Conservation (phyloP, 2,888 invertebrate species). For the Bhutanitis thaidina region DNA sequence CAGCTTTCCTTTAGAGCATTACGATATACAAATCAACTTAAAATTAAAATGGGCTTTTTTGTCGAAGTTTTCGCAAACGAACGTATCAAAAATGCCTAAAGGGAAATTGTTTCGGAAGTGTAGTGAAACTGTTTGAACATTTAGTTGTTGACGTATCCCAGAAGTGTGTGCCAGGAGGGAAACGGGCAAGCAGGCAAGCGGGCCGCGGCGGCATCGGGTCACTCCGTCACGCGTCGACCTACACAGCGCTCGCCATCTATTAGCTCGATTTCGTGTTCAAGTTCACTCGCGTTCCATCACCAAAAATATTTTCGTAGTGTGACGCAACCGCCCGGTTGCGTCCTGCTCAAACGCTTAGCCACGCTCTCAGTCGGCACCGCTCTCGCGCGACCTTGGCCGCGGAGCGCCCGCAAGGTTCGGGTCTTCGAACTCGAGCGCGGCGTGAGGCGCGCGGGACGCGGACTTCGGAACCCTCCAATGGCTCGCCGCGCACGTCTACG, state of each 20-base stretch:
- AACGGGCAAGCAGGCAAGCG: slow-evolving; percentile 47
- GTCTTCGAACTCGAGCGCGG: slow-evolving; percentile 85
- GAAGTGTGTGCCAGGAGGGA: slow-evolving; percentile 27
- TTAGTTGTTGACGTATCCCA: background rate
- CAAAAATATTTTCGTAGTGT: slow-evolving; percentile 78
- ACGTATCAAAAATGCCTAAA: no score
- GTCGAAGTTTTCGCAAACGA: no score
- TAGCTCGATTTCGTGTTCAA: slow-evolving; percentile 76
- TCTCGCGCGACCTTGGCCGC: slow-evolving; percentile 86
- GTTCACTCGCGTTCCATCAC: slow-evolving; percentile 78
- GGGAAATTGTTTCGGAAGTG: background rate
- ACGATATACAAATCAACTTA: no score
- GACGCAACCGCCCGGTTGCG: slow-evolving; percentile 69
- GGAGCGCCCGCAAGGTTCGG: slow-evolving; percentile 93
- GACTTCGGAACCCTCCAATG: slow-evolving; percentile 64
- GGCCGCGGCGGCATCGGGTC: slow-evolving; percentile 59
- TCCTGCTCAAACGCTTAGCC: slow-evolving; percentile 61
- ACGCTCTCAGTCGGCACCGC: slow-evolving; percentile 64
- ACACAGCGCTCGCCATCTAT: slow-evolving; percentile 66
- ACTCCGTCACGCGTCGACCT: slow-evolving; percentile 69
- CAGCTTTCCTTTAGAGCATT: no score
- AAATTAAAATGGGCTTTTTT: no score
- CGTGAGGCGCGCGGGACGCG: slow-evolving; percentile 61
- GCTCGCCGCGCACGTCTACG: slow-evolving; percentile 64
- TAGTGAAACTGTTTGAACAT: background rate